Evolutionary conservation across 2,888 invertebrate genomes (phyloP).

Genomic region (Sabatieria punctata): DNA sequence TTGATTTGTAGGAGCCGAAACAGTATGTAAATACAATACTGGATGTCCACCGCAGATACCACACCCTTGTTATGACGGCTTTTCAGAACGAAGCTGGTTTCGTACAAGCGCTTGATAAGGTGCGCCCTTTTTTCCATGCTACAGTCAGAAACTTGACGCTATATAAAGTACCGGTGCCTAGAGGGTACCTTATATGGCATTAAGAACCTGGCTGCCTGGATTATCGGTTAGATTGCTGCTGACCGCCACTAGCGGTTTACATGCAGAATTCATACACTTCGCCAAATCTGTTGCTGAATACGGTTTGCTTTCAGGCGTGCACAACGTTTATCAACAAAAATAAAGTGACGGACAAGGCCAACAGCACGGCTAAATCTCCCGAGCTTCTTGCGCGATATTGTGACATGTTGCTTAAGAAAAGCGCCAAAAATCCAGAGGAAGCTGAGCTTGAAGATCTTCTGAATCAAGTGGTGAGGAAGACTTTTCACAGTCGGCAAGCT

Average conservation of each 20-base stretch:
- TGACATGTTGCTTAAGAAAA: slow-evolving; percentile 82
- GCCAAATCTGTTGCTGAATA: too few species aligned
- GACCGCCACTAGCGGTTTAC: too few species aligned
- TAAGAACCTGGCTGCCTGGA: too few species aligned
- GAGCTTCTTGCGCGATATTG: slow-evolving; percentile 95
- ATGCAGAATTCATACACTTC: too few species aligned
- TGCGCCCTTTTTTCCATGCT: too few species aligned
- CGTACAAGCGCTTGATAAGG: slow-evolving; percentile 82
- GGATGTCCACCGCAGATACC: slow-evolving; percentile 92
- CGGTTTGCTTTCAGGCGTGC: slow-evolving; percentile 48
- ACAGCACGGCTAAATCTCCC: slow-evolving; percentile 60
- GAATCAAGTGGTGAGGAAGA: slow-evolving; percentile 69
- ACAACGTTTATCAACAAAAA: slow-evolving; percentile 94
- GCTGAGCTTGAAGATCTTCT: slow-evolving; percentile 91
- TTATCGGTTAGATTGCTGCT: too few species aligned
- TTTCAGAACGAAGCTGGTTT: slow-evolving; percentile 96
- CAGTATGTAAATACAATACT: slow-evolving; percentile 89
- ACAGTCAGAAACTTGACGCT: too few species aligned
- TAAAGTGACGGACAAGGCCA: slow-evolving; percentile 74
- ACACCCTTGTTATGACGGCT: slow-evolving; percentile 74
- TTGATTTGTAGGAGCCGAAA: slow-evolving; percentile 80
- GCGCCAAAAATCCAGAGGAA: slow-evolving; percentile 95
- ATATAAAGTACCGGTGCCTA: too few species aligned
- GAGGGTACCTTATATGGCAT: too few species aligned
- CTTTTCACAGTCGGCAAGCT: background rate